phyloP scores from a whole-genome alignment of 2,113 vertebrate genomes.

The Leuciscus idus region DNA sequence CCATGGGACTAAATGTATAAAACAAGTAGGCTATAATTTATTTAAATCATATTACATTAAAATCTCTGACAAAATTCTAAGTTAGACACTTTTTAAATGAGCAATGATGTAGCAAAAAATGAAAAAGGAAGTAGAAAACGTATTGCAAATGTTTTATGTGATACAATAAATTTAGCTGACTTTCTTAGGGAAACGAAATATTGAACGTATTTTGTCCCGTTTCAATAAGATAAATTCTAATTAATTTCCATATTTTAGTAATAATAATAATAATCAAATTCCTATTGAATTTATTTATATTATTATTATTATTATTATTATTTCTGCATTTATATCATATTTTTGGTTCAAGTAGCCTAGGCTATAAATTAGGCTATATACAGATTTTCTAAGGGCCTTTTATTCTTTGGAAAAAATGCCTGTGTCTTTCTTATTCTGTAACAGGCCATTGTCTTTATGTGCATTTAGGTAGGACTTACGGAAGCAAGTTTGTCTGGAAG shows the following conservation, averaged over 20 bases:
- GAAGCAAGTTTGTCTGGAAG: neutral
- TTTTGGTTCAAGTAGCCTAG: neutral
- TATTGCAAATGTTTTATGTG: neutral
- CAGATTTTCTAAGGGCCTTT: neutral
- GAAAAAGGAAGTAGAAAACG: neutral
- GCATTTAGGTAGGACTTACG: neutral
- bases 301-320: neutral
- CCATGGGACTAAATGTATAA: neutral
- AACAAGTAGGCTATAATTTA: neutral
- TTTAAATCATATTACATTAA: neutral
- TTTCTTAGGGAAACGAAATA: neutral
- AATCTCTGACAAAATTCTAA: neutral
- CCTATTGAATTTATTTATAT: neutral
- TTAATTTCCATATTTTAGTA: neutral
- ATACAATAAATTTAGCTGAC: neutral
- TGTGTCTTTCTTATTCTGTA: neutral
- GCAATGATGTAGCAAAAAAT: neutral
- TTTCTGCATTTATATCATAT: neutral
- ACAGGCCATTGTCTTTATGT: neutral
- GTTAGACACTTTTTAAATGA: neutral
- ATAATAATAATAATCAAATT: neutral
- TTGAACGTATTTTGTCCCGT: neutral
- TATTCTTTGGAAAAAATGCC: neutral
- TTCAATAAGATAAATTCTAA: neutral
- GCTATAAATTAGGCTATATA: neutral